Base-by-base conservation (phyloP, 1,140 invertebrate species). In the Caenorhabditis latens region DNA sequence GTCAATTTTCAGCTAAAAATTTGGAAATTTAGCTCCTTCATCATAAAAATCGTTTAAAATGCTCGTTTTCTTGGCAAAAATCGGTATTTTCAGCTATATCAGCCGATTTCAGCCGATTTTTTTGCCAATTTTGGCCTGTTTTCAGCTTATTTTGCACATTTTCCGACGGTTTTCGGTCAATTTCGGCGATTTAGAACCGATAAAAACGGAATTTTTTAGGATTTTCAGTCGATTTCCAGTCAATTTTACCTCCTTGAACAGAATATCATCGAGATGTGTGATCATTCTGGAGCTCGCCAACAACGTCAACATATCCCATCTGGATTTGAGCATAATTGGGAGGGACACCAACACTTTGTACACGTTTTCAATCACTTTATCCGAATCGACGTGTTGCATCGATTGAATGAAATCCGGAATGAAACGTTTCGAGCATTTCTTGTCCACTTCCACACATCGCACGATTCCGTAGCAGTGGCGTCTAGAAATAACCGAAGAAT, bases 231-330 rank as follows among this genome's bases (percentile, higher is more conserved):
- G 32, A 32, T 32, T 32, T 32, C 32, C 32, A 32, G 32, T 2
- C 32, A 32, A 32, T n/a, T 19, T 71, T 11, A 79, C 71, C 46
- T 79, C 71, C 3, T 46, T 53, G 21, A 79, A 79, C 8, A 79
- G 43, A 3, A 79, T n/a, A 3, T 79, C 71, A 32, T 79, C 71
- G 14, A 79, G 19, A n/a, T 79, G 8, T 14, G 13, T 24, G 11
- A 79, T 32, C 71, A 79, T 48, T 43, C 40, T 42, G 2, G 71
- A 53, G n/a, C 71, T 53, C 4, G 46, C 43, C 9, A 79, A 24
- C 71, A 79, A 21, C 5, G 71, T 53, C 2, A 79, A 11, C 7
- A 79, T 2, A 48, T 79, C 71, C 71, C 71, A 79, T 79, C 71
- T 79, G 2, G 71, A n/a, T 53, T 79, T 46, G 0, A 79, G 13